Percentiles rank a stretch among this genome's conserved stretches.
phyloP scores from a whole-genome alignment of 2,888 invertebrate genomes.

The Cantharis rustica region DNA sequence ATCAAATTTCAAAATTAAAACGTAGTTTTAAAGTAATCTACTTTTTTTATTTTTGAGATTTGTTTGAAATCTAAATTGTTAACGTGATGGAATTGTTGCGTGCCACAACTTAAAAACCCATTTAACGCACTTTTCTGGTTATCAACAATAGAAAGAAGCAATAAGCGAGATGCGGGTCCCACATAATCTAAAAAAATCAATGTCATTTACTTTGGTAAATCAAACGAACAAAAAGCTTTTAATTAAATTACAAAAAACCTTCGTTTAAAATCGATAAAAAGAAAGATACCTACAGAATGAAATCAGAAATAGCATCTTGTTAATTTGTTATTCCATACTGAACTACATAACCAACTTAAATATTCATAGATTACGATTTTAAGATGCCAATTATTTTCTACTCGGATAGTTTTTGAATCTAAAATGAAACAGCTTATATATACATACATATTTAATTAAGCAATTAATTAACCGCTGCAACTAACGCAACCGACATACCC shows the following conservation, averaged over 20 bases:
- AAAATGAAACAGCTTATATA: not conserved
- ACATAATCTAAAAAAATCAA: not conserved
- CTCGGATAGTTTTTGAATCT: not conserved
- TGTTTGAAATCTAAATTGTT: not conserved
- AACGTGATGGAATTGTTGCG: not conserved
- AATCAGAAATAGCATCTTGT: not conserved
- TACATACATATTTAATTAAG: constrained; percentile 6
- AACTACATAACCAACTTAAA: not conserved
- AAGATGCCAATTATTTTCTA: not conserved
- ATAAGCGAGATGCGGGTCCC: not conserved
- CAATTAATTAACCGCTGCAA: constrained; percentile 3
- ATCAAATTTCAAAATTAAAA: not conserved
- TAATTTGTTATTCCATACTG: not conserved
- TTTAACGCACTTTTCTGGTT: not conserved
- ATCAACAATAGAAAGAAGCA: not conserved
- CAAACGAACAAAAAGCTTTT: not conserved
- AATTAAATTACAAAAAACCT: not conserved
- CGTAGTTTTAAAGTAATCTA: not conserved
- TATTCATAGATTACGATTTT: not conserved
- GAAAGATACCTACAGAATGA: not conserved
- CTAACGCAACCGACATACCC: not conserved
- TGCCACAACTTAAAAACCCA: not conserved
- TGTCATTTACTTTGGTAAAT: not conserved
- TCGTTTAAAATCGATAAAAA: not conserved
- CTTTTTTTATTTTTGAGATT: not conserved